These are phyloP conservation scores for Caradrina kadenii DNA, from an alignment of 2,888 invertebrate genomes.

Conservation along the genomic window DNA sequence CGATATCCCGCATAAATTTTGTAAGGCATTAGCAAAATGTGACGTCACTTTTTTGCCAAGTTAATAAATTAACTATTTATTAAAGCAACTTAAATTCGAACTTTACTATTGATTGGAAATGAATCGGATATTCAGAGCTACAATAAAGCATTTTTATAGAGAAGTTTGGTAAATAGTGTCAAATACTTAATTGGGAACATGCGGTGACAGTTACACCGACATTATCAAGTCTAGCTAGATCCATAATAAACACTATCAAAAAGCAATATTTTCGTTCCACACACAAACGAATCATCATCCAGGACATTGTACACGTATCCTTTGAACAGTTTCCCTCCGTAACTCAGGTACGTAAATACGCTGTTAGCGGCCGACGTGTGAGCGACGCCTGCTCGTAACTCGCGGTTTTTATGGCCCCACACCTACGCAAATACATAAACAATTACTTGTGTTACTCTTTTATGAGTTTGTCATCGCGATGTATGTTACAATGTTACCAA, in stretches of 20 bases:
- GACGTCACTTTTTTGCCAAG: too few relatives aligned
- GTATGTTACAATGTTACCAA: conserved; percentile 38
- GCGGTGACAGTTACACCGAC: too few relatives aligned
- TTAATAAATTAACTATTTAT: too few relatives aligned
- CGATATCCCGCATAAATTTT: too few relatives aligned
- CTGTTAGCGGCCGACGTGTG: conserved; percentile 58
- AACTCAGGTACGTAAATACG: conserved; percentile 70
- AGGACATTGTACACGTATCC: conserved; percentile 41
- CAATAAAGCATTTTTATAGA: too few relatives aligned
- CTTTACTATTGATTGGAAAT: too few relatives aligned
- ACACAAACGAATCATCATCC: neutral
- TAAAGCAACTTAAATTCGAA: too few relatives aligned
- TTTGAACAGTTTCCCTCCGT: conserved; percentile 47
- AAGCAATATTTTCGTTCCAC: neutral
- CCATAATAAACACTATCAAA: neutral
- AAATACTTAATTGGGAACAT: too few relatives aligned
- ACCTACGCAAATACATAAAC: conserved; percentile 66
- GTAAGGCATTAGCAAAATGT: too few relatives aligned
- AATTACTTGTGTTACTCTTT: conserved; percentile 61
- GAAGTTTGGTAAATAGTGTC: too few relatives aligned
- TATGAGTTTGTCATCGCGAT: conserved; percentile 42
- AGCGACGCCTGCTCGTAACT: conserved; percentile 64
- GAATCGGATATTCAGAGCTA: too few relatives aligned
- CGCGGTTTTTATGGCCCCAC: conserved; percentile 68
- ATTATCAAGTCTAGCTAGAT: too few relatives aligned